phyloP scores from a whole-genome alignment of 2,113 vertebrate genomes.

The Struthidea cinerea region DNA sequence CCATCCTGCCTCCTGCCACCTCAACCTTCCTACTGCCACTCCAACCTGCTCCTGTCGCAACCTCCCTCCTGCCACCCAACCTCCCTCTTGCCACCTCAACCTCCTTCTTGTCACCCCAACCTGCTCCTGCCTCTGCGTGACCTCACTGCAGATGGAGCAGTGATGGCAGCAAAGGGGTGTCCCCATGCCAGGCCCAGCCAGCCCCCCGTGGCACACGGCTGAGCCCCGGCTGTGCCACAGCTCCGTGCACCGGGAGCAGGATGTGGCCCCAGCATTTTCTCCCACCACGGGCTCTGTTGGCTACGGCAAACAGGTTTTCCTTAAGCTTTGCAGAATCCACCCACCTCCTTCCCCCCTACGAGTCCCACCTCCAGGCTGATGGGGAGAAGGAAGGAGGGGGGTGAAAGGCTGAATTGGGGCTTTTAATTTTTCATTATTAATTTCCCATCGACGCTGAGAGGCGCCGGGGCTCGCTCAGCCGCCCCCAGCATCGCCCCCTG shows the following conservation, averaged over 20 bases:
- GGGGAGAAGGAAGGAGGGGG: neutral
- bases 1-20: neutral
- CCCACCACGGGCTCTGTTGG: neutral
- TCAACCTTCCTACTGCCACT: neutral
- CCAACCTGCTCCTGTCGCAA: neutral
- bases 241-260: neutral
- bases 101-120: neutral
- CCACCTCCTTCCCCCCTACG: neutral
- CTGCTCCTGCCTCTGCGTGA: neutral
- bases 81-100: neutral
- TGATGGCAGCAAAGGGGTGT: neutral
- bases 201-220: neutral
- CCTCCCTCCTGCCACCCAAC: neutral
- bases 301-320: constrained; percentile 27
- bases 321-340: constrained; percentile 4
- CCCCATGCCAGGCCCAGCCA: neutral
- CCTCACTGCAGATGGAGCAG: neutral
- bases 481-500: constrained; percentile 35
- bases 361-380: constrained; percentile 25
- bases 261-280: neutral
- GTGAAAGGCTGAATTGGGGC: neutral
- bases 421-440: constrained; percentile 60
- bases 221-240: neutral
- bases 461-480: neutral
- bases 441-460: constrained; percentile 28